Evolutionary conservation across 1,140 invertebrate genomes (phyloP).

Genomic region (Bombus picipes): DNA sequence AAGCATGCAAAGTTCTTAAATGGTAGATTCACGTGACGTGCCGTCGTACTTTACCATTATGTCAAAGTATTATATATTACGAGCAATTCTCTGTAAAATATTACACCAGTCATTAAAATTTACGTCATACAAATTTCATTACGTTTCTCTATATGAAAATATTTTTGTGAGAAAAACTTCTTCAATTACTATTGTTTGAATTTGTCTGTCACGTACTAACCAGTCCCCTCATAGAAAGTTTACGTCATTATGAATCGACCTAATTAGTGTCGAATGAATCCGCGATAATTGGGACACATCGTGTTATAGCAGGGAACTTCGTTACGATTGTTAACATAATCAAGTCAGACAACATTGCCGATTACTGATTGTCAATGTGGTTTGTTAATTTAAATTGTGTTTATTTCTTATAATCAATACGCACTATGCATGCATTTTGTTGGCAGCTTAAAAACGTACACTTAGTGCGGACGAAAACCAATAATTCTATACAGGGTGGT

Average conservation of each 20-base stretch:
- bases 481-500: not conserved
- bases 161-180: not conserved
- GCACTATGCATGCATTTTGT: not conserved
- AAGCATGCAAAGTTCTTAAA: slow-evolving; percentile 39
- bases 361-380: not conserved
- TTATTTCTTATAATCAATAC: slow-evolving; percentile 1
- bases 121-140: not conserved
- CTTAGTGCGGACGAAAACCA: not conserved
- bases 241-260: slow-evolving; percentile 8
- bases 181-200: not conserved
- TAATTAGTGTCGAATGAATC: slow-evolving; percentile 7
- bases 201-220: not conserved
- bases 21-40: not conserved
- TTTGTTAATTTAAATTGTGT: not conserved
- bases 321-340: slow-evolving; percentile 20
- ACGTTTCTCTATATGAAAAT: not conserved
- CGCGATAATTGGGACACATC: not conserved
- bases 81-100: not conserved
- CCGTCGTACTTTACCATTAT: too few relatives aligned
- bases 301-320: not conserved
- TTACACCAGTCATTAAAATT: not conserved
- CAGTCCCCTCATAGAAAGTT: not conserved
- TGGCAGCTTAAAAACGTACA: not conserved
- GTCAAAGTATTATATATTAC: not conserved
- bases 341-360: not conserved